phyloP scores from a whole-genome alignment of 2,113 vertebrate genomes.

The Paraplagusia blochii region DNA sequence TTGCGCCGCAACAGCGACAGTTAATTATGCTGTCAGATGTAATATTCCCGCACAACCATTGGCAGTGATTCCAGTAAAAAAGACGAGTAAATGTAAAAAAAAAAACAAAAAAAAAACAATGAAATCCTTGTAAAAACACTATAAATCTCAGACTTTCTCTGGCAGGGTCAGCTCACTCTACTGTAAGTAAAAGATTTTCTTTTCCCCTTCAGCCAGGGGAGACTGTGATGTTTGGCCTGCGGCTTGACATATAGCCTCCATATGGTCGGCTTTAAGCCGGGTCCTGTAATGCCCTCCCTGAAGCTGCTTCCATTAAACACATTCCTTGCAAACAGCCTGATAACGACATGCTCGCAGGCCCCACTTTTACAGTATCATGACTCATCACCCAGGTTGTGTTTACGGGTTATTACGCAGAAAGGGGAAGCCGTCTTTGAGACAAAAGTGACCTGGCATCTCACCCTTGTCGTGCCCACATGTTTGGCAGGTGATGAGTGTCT shows the following conservation, averaged over 20 bases:
- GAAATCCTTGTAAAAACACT: neutral
- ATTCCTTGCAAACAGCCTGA: constrained; percentile 58
- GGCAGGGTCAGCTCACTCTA: neutral
- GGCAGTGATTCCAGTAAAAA: too few species aligned
- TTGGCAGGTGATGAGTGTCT: constrained; percentile 32
- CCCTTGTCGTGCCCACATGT: constrained; percentile 19
- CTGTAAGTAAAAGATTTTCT: neutral
- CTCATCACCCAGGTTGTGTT: constrained; percentile 65
- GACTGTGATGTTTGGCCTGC: constrained; percentile 3
- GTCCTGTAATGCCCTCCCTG: constrained; percentile 29
- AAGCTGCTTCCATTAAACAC: constrained; percentile 51
- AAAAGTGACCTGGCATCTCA: constrained; percentile 22
- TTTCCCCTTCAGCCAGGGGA: neutral
- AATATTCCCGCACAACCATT: too few species aligned
- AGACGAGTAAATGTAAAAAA: neutral
- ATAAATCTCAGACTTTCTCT: neutral
- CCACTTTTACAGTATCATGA: constrained; percentile 41
- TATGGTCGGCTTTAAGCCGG: constrained; percentile 45
- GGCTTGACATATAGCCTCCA: constrained; percentile 39
- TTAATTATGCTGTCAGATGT: too few species aligned
- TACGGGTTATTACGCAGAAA: constrained; percentile 28
- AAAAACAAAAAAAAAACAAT: neutral
- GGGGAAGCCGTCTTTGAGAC: neutral
- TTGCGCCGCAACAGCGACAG: too few species aligned
- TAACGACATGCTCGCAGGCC: constrained; percentile 34